Percentiles rank a stretch among this genome's conserved stretches.
These are phyloP conservation scores for Nymphalis io DNA, from an alignment of 1,140 invertebrate species.

Conservation along the genomic window DNA sequence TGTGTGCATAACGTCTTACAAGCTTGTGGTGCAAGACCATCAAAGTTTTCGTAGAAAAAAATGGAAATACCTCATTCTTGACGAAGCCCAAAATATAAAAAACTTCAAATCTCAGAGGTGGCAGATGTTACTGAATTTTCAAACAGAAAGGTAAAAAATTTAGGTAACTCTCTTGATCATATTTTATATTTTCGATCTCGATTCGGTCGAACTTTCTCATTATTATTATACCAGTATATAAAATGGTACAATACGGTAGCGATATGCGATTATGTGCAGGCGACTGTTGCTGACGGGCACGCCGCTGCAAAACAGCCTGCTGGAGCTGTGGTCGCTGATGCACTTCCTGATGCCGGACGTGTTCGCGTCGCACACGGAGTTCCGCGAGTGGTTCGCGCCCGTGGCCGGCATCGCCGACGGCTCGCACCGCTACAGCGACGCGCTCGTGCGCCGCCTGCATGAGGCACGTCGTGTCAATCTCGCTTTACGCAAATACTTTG, in stretches of 20 bases:
- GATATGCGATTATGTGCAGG: constrained; percentile 77
- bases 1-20: constrained; percentile 99
- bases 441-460: constrained; percentile 96
- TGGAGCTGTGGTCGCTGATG: constrained; percentile 99
- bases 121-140: constrained; percentile 98
- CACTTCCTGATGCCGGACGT: constrained; percentile 99
- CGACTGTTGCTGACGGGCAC: constrained; percentile 98
- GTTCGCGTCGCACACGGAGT: constrained; percentile 98
- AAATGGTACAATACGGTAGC: neutral
- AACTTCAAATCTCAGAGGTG: constrained; percentile 99
- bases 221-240: neutral
- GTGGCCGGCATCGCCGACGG: constrained; percentile 99
- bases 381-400: constrained; percentile 99
- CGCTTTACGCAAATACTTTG: too few relatives aligned
- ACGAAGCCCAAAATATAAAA: constrained; percentile 99
- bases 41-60: constrained; percentile 98
- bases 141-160: constrained; percentile 89
- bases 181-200: neutral
- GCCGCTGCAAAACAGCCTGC: constrained; percentile 98
- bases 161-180: constrained; percentile 19
- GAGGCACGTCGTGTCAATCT: constrained; percentile 83
- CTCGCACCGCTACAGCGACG: constrained; percentile 91
- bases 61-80: constrained; percentile 99
- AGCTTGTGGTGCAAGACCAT: constrained; percentile 99
- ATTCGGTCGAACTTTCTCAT: neutral